Conservation (phyloP, 2,113 vertebrate species). For the Paralichthys olivaceus region DNA sequence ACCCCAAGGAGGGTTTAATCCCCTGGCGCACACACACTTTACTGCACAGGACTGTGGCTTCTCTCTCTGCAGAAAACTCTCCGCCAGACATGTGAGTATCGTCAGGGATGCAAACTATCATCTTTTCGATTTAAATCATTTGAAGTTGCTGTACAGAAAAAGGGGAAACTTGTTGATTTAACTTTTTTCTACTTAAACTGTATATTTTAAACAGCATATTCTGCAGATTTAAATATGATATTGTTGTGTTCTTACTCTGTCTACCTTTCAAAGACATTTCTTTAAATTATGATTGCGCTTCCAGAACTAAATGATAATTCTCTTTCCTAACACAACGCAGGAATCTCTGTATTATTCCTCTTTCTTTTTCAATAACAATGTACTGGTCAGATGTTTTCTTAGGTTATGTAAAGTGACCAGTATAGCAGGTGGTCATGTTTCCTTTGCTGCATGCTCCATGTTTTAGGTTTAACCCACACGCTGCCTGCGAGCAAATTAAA, state of each 20-base stretch:
- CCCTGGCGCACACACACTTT: background rate
- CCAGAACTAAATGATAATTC: background rate
- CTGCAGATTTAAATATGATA: no score
- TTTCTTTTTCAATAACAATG: slow-evolving; percentile 40
- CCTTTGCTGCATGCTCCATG: slow-evolving; percentile 16
- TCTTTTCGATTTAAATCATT: background rate
- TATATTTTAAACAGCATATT: no score
- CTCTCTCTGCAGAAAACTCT: slow-evolving; percentile 42
- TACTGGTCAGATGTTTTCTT: slow-evolving; percentile 50
- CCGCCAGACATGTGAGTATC: slow-evolving; percentile 72
- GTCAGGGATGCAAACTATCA: background rate
- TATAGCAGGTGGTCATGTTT: slow-evolving; percentile 27
- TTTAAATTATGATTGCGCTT: background rate
- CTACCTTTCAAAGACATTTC: background rate
- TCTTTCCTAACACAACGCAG: background rate
- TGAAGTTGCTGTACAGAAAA: background rate
- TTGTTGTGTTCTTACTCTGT: no score
- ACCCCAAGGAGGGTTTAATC: slow-evolving; percentile 48
- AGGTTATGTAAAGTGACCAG: slow-evolving; percentile 45
- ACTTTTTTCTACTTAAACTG: background rate
- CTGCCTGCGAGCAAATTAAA: background rate
- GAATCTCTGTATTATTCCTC: background rate
- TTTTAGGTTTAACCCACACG: slow-evolving; percentile 17
- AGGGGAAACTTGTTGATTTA: no score
- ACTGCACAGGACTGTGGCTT: slow-evolving; percentile 64